A percentile compares a stretch with the other conserved stretches of the same genome.
Conservation (phyloP, 2,797 vertebrate species). For the Tiaroga cobitis region DNA sequence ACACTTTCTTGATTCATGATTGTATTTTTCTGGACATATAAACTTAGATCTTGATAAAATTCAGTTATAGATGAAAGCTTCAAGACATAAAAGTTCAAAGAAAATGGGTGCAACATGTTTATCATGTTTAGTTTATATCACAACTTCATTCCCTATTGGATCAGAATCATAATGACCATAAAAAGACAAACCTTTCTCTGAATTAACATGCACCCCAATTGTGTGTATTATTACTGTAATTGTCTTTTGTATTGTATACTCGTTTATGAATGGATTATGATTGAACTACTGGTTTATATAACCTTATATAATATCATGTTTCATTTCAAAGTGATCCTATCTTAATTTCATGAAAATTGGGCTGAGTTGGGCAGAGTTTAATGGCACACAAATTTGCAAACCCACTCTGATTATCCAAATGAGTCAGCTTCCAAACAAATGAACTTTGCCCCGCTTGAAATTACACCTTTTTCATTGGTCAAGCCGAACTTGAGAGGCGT, state of each 20-base stretch:
- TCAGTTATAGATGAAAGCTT: not conserved
- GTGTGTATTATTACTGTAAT: not conserved
- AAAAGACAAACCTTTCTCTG: not conserved
- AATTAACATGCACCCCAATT: not conserved
- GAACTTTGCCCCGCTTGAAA: not conserved
- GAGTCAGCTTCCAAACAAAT: not conserved
- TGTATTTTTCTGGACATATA: not conserved
- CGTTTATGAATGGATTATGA: not conserved
- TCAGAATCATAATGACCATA: not conserved
- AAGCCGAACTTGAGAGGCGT: not conserved
- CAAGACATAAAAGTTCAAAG: not conserved
- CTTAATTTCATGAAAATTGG: not conserved
- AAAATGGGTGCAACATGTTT: not conserved
- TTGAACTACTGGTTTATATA: not conserved
- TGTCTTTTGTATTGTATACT: not conserved
- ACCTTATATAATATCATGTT: not conserved
- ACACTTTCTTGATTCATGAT: not conserved
- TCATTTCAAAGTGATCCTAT: not conserved
- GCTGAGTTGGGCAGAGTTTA: too few relatives aligned
- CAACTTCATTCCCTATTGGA: not conserved
- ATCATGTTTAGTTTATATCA: not conserved
- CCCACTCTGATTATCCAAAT: not conserved
- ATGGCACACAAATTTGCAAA: too few relatives aligned
- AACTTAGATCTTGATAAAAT: not conserved
- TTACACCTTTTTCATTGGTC: not conserved